These are phyloP conservation scores for Puma concolor DNA, from an alignment of 2,113 vertebrate genomes.

Conservation along the genomic window DNA sequence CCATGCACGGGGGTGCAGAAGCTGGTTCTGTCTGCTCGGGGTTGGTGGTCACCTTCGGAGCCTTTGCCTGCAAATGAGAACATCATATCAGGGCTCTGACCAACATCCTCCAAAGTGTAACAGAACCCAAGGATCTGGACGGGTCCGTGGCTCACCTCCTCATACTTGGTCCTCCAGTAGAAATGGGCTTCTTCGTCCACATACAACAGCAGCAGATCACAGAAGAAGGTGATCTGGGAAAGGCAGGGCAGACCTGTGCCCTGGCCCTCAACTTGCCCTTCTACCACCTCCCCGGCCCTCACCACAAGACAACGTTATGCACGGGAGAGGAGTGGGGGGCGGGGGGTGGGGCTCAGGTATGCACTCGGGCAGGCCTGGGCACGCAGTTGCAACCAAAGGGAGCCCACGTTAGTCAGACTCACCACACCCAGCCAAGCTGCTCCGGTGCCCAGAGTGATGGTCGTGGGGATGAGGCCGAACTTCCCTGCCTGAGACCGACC, in stretches of 20 bases:
- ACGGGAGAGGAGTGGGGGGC: neutral
- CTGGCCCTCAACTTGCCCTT: neutral
- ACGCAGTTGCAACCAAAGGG: neutral
- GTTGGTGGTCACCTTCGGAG: slow-evolving; percentile 9
- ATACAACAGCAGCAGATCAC: slow-evolving; percentile 88
- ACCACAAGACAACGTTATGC: neutral
- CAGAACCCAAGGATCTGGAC: neutral
- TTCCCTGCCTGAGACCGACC: slow-evolving; percentile 84
- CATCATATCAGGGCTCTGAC: neutral
- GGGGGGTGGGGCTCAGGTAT: neutral
- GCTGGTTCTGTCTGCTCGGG: neutral
- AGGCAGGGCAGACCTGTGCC: neutral
- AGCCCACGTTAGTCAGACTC: slow-evolving; percentile 57
- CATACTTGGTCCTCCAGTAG: slow-evolving; percentile 86
- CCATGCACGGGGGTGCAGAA: fast-evolving
- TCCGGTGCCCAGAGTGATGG: slow-evolving; percentile 79
- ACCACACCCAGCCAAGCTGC: slow-evolving; percentile 84
- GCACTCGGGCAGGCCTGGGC: fast-evolving
- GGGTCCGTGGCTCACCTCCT: slow-evolving; percentile 79
- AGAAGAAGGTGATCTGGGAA: slow-evolving; percentile 84
- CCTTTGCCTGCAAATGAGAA: slow-evolving; percentile 63
- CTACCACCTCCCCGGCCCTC: neutral
- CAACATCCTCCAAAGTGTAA: neutral
- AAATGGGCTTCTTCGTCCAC: slow-evolving; percentile 85
- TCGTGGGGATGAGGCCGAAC: slow-evolving; percentile 83